Percentiles rank a stretch among this genome's conserved stretches.
phyloP scores from a whole-genome alignment of 1,140 invertebrate genomes.

The Pissodes strobi region DNA sequence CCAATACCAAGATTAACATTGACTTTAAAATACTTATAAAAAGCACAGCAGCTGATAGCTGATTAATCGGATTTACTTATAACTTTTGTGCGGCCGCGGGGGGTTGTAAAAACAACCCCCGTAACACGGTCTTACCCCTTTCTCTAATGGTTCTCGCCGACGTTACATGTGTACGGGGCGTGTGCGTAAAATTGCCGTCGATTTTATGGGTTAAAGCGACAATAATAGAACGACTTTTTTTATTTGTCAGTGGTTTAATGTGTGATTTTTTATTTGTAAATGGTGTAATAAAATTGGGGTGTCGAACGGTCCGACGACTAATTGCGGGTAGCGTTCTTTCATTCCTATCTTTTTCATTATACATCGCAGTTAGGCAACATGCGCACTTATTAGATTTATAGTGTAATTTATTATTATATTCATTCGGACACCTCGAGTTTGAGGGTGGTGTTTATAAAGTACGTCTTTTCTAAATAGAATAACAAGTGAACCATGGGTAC shows the following conservation, averaged over 20 bases:
- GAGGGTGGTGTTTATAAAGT: too few species aligned
- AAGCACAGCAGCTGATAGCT: conserved; percentile 29
- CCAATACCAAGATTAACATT: neutral
- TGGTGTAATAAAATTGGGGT: conserved; percentile 4
- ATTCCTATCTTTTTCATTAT: too few species aligned
- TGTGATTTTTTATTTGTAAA: neutral
- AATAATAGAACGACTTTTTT: conserved; percentile 33
- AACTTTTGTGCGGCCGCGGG: conserved; percentile 32
- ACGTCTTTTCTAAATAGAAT: too few species aligned
- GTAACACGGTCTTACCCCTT: conserved; percentile 34
- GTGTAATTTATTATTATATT: too few species aligned
- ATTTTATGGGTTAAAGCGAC: conserved; percentile 32
- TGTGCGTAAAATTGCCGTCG: conserved; percentile 37
- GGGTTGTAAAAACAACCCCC: conserved; percentile 38
- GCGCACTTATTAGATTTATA: too few species aligned
- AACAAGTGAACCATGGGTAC: too few species aligned
- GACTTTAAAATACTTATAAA: conserved; percentile 27
- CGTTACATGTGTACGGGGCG: conserved; percentile 38
- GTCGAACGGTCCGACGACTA: too few species aligned
- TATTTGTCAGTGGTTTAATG: conserved; percentile 18
- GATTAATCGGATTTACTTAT: conserved; percentile 32
- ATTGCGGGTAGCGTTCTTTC: too few species aligned
- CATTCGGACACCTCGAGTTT: too few species aligned
- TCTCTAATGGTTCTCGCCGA: conserved; percentile 28
- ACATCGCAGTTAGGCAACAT: too few species aligned